Evolutionary conservation across 2,113 vertebrate species (phyloP).

Genomic region (Megalops atlanticus): DNA sequence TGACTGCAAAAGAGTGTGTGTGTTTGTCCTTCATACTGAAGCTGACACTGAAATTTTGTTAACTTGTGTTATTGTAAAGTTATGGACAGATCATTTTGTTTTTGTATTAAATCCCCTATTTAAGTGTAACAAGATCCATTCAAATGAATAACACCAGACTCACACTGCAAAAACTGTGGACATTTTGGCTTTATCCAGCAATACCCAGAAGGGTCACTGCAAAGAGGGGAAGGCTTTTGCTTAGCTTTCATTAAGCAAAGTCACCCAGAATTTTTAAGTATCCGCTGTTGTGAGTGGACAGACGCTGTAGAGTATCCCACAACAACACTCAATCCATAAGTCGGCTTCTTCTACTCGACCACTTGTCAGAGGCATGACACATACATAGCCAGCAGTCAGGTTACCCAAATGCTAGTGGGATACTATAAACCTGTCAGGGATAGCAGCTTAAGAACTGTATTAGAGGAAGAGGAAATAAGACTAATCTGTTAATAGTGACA

Average conservation of each 20-base stretch:
- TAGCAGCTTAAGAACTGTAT: background rate
- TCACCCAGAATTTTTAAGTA: background rate
- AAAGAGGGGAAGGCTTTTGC: background rate
- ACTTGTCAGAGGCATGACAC: background rate
- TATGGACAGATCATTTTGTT: background rate
- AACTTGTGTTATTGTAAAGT: too few relatives aligned
- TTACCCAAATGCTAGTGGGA: background rate
- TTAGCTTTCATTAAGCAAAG: background rate
- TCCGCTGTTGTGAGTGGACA: background rate
- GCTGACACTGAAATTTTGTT: too few relatives aligned
- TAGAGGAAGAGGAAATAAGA: background rate
- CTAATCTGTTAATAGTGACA: background rate
- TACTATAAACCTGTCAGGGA: background rate
- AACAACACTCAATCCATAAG: background rate
- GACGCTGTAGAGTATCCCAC: background rate
- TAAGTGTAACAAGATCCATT: background rate
- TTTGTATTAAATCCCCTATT: background rate
- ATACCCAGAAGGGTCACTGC: background rate
- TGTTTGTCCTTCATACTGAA: background rate
- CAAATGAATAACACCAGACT: background rate
- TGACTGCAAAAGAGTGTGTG: slow-evolving; percentile 1
- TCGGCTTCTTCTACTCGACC: background rate
- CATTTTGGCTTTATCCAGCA: background rate
- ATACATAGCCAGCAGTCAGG: background rate
- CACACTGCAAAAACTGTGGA: background rate